Evolutionary conservation across 2,888 invertebrate genomes (phyloP), one percentile per base, ranked within the genome.

Genomic region (Apamea sordens): DNA sequence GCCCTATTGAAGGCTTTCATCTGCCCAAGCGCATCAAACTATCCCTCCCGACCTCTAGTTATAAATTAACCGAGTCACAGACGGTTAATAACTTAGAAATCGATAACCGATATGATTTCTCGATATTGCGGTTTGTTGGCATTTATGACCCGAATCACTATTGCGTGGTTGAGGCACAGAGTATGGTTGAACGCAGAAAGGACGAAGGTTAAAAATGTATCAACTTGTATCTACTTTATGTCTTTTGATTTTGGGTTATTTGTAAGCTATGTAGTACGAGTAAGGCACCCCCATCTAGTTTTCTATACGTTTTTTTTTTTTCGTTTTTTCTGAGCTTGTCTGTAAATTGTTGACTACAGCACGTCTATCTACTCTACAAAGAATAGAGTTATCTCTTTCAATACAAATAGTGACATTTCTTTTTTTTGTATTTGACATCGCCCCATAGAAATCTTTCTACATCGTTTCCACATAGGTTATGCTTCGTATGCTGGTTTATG

Each of bases 61-160:
- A 85, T 87, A 90, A 89, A 88, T 90, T 82, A 86, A 84, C 84
- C 80, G 64, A 76, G 79, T 81, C 79, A 80, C 72, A 77, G 88
- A 65, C 81, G 81, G 89, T 91, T 92, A 92, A 92, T 93, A 93
- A 91, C 88, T 90, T 92, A 90, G 92, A 92, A 92, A 94, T 93
- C 93, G 92, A 94, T 93, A 92, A 91, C 91, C 90, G 89, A 93
- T 93, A 90, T 91, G 91, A 92, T 92, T 90, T 89, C 89, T 88
- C 75, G 80, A 83, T 87, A 88, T 90, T 91, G 93, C 90, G 92
- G 92, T 92, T 92, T 88, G 89, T 86, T 88, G 86, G 86, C 86
- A 76, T 88, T 88, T 88, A 80, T 88, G 89, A 87, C 88, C 90
- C 90, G 88, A 89, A 91, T 91, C 88, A 89, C 88, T 89, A 91